A percentile compares a stretch with the other conserved stretches of the same genome.
These are phyloP conservation scores for Telenomus remus DNA, from an alignment of 1,140 invertebrate species.

Conservation along the genomic window DNA sequence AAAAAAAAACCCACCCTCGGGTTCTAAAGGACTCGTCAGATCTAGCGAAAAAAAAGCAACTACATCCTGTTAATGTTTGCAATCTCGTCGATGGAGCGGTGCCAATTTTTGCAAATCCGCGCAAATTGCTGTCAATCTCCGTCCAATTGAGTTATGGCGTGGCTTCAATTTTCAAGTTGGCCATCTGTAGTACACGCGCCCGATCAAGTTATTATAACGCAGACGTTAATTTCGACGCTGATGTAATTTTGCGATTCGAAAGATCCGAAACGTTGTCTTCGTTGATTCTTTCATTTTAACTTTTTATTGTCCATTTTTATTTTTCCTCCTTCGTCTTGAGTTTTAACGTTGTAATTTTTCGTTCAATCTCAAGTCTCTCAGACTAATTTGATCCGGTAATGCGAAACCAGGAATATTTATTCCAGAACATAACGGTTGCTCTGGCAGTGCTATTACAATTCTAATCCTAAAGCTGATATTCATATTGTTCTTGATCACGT, in stretches of 20 bases:
- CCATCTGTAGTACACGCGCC: slow-evolving; percentile 10
- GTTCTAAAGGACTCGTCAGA: slow-evolving; percentile 8
- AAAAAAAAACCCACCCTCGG: too few species aligned
- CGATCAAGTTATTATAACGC: slow-evolving; percentile 19
- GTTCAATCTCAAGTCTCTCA: too few species aligned
- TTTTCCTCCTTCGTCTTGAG: too few species aligned
- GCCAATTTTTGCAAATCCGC: slow-evolving; percentile 33
- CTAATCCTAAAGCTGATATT: slow-evolving; percentile 19
- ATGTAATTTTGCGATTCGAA: too few species aligned
- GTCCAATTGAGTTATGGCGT: slow-evolving; percentile 17
- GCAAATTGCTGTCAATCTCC: slow-evolving; percentile 37
- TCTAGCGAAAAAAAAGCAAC: slow-evolving; percentile 9
- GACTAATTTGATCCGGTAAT: too few species aligned
- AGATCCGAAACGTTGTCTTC: too few species aligned
- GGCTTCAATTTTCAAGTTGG: slow-evolving; percentile 12
- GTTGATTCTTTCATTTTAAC: too few species aligned
- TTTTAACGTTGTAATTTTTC: too few species aligned
- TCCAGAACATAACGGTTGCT: slow-evolving; percentile 4
- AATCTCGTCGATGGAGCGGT: slow-evolving; percentile 20
- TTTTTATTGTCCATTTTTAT: too few species aligned
- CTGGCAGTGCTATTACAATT: slow-evolving; percentile 9
- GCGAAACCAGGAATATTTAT: slow-evolving; percentile 6
- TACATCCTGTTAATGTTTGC: slow-evolving; percentile 21
- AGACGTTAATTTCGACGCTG: slow-evolving; percentile 9
- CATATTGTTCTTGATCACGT: slow-evolving; percentile 42